Conservation (phyloP, 2,888 invertebrate genomes). For the Onchidella celtica region DNA sequence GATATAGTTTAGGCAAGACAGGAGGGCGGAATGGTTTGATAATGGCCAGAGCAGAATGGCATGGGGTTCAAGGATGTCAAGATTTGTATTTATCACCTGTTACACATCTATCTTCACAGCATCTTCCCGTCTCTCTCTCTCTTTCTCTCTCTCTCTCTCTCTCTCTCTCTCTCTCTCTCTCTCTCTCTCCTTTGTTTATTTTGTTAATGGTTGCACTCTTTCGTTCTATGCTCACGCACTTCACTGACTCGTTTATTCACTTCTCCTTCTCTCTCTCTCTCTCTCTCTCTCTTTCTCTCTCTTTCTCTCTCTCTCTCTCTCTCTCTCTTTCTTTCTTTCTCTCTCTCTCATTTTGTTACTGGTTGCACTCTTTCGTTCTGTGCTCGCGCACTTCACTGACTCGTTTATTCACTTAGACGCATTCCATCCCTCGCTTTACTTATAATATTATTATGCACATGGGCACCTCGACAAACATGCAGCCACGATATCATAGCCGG, state of each 20-base stretch:
- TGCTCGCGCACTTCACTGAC: too few species aligned
- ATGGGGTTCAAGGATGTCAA: too few species aligned
- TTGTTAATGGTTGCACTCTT: neutral
- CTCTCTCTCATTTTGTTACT: neutral
- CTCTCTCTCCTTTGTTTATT: neutral
- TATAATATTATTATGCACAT: too few species aligned
- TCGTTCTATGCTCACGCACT: neutral
- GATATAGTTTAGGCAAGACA: too few species aligned
- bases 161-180: neutral
- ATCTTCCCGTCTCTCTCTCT: conserved; percentile 24
- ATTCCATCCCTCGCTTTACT: too few species aligned
- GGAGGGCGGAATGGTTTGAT: too few species aligned
- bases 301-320: neutral
- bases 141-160: neutral
- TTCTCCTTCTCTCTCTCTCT: conserved; percentile 6
- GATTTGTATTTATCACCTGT: too few species aligned
- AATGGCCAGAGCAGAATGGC: too few species aligned
- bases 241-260: neutral
- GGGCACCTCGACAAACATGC: too few species aligned
- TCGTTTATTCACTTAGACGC: too few species aligned
- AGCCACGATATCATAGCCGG: too few species aligned
- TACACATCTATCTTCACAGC: too few species aligned
- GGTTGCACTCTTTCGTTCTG: neutral
- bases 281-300: conserved; percentile 19
- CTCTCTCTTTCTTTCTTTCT: conserved; percentile 1